Percentiles rank a stretch among this genome's conserved stretches.
Evolutionary conservation across 2,113 vertebrate genomes (phyloP).

Genomic region (Neodontobutis hainanensis): DNA sequence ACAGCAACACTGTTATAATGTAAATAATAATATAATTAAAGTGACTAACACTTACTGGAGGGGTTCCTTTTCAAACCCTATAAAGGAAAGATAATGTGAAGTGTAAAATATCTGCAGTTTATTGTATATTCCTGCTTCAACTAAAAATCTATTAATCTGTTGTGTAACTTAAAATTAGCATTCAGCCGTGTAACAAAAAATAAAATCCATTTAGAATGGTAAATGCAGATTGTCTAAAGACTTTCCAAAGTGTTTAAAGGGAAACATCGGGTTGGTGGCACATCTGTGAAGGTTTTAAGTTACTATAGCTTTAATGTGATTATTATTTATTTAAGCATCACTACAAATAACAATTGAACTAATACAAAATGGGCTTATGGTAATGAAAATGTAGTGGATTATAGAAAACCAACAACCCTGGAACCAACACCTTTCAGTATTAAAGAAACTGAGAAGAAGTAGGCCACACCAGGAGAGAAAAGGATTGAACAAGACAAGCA

Average conservation of each 20-base stretch:
- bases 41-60: slow-evolving; percentile 87
- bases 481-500: slow-evolving; percentile 5
- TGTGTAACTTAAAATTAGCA: too few species aligned
- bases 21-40: not conserved
- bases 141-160: too few species aligned
- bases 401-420: not conserved
- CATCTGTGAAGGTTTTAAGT: too few species aligned
- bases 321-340: too few species aligned
- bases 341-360: not conserved
- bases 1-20: slow-evolving; percentile 1
- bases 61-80: slow-evolving; percentile 94
- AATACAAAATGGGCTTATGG: slow-evolving; percentile 3
- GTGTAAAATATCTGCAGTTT: slow-evolving; percentile 16
- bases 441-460: slow-evolving; percentile 14
- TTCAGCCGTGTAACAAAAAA: too few species aligned
- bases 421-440: slow-evolving; percentile 5
- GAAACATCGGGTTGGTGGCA: too few species aligned
- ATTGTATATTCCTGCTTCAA: too few species aligned
- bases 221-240: too few species aligned
- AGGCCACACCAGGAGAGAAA: slow-evolving; percentile 12
- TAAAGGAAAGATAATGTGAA: slow-evolving; percentile 76
- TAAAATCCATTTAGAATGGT: too few species aligned
- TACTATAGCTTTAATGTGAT: too few species aligned
- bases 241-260: too few species aligned
- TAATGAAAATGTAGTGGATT: not conserved